Evolutionary conservation across 2,797 vertebrate genomes (phyloP), one percentile per base, ranked within the genome.

Genomic region (Megalops cyprinoides): DNA sequence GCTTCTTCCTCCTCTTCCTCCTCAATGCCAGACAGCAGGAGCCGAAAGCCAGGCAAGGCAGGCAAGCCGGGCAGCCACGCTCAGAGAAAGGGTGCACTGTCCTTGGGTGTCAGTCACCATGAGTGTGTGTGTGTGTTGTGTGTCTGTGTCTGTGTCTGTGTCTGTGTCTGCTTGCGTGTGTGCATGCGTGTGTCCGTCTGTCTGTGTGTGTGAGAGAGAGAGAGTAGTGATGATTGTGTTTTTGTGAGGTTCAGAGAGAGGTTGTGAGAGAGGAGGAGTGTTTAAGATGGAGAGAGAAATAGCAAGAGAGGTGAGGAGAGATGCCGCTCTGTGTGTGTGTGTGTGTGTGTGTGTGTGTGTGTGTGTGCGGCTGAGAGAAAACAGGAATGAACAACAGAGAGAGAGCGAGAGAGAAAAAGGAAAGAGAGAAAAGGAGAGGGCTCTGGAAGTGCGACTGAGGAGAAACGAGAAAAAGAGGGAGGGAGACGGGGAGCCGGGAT

Each of bases 1-100:
- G 56, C 37, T 25, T 81, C 69, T n/a, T 55, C 48, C 49, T 79
- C 28, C 46, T 51, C 28, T 62, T 65, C 23, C 74, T 77, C 28
- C 14, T 69, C 74, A 81, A 80, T n/a, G 8, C 31, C n/a, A 67
- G 46, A 15, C 65, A 6, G 62, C 31, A 4, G 18, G 67, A n/a
- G n/a, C n/a, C n/a, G n/a, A n/a, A n/a, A n/a, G 34, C 18, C 10
- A 10, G 18, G 25, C 46, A n/a, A n/a, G 34, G 18, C 10, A 10
- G 18, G 25, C 46, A 46, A 42, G 28, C 31, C 18, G 20, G 28
- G 48, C 12, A 8, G 20, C 58, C 12, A n/a, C 23, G 49, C 48
- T 18, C 2, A 25, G 37, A 48, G 80, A 76, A 31, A 46, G 8
- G 55, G 31, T 65, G 12, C 46, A 37, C 20, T 49, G 55, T 77